Conservation (phyloP, 92 coral and sea anemone genomes). For the Pocillopora grandis region DNA sequence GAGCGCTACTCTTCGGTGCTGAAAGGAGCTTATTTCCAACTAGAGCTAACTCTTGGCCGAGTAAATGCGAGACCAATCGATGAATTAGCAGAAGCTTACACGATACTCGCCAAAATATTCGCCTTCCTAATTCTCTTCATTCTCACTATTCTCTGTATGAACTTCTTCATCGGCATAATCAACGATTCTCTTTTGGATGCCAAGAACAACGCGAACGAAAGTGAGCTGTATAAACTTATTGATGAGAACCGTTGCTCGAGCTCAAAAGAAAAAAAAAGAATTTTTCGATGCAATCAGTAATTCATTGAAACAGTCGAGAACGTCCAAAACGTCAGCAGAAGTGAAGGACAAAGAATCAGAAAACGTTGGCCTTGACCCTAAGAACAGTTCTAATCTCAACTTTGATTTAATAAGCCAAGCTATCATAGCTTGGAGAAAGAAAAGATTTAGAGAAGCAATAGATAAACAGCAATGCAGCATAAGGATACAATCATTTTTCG, state of each 20-base stretch:
- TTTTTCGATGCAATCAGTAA: conserved; percentile 6
- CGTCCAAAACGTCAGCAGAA: not conserved
- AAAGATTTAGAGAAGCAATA: not conserved
- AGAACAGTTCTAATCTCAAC: not conserved
- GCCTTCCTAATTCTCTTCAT: too few relatives aligned
- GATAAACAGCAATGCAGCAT: not conserved
- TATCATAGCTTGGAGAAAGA: not conserved
- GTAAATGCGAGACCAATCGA: too few relatives aligned
- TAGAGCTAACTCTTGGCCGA: too few relatives aligned
- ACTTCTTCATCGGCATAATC: conserved; percentile 60
- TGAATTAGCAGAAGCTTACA: too few relatives aligned
- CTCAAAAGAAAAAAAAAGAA: not conserved
- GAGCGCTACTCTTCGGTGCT: too few relatives aligned
- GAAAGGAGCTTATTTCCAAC: too few relatives aligned
- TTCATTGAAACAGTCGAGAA: not conserved
- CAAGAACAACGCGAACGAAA: not conserved
- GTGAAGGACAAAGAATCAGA: not conserved
- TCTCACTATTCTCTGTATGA: conserved; percentile 39
- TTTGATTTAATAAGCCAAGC: not conserved
- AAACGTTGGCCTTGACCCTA: not conserved
- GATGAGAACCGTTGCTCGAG: not conserved
- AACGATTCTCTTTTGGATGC: conserved; percentile 34
- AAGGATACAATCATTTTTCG: not conserved
- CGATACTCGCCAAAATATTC: too few relatives aligned
- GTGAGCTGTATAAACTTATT: not conserved